phyloP scores from a whole-genome alignment of 2,113 vertebrate species.

The Chaetura pelagica region DNA sequence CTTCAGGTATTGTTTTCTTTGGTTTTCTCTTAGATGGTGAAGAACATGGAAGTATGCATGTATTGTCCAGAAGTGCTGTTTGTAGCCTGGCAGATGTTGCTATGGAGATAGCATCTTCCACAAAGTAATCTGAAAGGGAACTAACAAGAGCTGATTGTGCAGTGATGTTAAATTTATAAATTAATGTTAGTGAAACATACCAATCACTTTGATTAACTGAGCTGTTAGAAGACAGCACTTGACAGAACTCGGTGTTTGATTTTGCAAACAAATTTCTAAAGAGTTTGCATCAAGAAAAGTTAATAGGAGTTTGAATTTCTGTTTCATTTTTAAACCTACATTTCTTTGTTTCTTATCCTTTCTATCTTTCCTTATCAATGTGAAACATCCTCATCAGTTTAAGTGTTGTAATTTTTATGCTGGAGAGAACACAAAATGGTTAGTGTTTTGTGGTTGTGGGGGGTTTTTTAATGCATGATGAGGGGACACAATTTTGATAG shows the following conservation, averaged over 20 bases:
- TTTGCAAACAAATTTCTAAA: not conserved
- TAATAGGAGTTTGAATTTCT: not conserved
- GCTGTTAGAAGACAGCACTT: not conserved
- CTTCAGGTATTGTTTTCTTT: not conserved
- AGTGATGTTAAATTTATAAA: not conserved
- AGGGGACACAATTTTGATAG: not conserved
- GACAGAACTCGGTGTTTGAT: not conserved
- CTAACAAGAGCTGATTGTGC: not conserved
- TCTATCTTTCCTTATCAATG: not conserved
- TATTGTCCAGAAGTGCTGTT: not conserved
- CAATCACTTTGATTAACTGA: conserved; percentile 20
- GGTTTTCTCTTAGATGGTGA: not conserved
- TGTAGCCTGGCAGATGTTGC: not conserved
- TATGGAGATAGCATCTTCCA: not conserved
- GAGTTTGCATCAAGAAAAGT: not conserved
- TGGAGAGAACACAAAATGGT: not conserved
- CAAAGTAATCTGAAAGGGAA: not conserved
- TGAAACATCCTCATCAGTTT: not conserved
- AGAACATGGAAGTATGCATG: fast-evolving
- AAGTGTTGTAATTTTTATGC: not conserved
- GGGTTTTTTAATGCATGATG: not conserved
- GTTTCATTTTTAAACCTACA: not conserved
- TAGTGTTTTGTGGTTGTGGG: not conserved
- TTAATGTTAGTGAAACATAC: not conserved
- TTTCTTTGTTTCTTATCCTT: not conserved